Percentiles rank a stretch among this genome's conserved stretches.
phyloP scores from a whole-genome alignment of 1,140 invertebrate species.

The Dendroctonus valens region DNA sequence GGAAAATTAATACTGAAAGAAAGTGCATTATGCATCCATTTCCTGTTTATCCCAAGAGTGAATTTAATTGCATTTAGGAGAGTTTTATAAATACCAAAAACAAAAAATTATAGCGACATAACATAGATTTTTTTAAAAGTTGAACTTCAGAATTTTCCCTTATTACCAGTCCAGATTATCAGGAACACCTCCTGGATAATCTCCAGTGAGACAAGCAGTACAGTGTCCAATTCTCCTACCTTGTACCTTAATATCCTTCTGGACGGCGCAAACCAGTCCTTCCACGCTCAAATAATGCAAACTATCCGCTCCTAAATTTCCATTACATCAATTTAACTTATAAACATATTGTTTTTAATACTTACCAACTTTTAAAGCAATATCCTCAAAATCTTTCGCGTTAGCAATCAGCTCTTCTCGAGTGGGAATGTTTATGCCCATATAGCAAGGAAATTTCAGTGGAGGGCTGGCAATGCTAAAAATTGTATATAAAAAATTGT shows the following conservation, averaged over 20 bases:
- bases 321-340: background rate
- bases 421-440: slow-evolving; percentile 99
- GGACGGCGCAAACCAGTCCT: slow-evolving; percentile 84
- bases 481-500: slow-evolving; percentile 2
- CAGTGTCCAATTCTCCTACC: slow-evolving; percentile 69
- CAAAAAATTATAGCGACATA: too few relatives aligned
- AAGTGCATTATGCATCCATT: too few relatives aligned
- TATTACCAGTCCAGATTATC: slow-evolving; percentile 72
- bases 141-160: background rate
- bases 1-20: too few relatives aligned
- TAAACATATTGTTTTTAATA: slow-evolving; percentile 22
- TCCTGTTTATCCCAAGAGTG: too few relatives aligned
- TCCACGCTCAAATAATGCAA: slow-evolving; percentile 90
- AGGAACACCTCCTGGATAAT: slow-evolving; percentile 77
- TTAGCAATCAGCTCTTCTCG: slow-evolving; percentile 94
- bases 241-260: slow-evolving; percentile 68
- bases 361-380: slow-evolving; percentile 83
- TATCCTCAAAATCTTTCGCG: slow-evolving; percentile 65
- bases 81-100: too few relatives aligned
- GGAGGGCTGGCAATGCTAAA: slow-evolving; percentile 86
- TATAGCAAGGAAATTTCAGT: slow-evolving; percentile 93
- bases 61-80: too few relatives aligned
- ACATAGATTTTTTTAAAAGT: too few relatives aligned
- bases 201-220: slow-evolving; percentile 78
- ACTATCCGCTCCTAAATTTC: slow-evolving; percentile 77